Conservation (phyloP, 2,797 vertebrate species). For the Cyprinodon diabolis region DNA sequence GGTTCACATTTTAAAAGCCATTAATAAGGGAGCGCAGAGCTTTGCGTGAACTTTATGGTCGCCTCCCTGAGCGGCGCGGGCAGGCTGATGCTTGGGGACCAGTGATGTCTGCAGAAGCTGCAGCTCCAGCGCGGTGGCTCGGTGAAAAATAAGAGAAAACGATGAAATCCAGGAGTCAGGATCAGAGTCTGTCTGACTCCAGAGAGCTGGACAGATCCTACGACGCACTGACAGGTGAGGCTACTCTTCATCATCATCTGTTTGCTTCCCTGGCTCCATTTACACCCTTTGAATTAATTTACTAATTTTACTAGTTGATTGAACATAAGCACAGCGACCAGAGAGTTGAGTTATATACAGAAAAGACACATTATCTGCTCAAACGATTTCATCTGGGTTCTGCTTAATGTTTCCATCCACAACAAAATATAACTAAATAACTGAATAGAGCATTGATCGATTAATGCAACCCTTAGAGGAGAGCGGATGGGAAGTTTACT, state of each 20-base stretch:
- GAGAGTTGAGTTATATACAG: background rate
- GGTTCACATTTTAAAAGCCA: background rate
- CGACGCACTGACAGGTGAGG: slow-evolving; percentile 76
- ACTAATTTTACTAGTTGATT: background rate
- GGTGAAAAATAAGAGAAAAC: slow-evolving; percentile 14
- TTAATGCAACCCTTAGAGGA: background rate
- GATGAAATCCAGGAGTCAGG: slow-evolving; percentile 77
- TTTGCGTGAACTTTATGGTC: background rate
- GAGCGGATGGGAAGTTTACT: too few species aligned
- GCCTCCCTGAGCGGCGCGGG: background rate
- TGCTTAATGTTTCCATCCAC: background rate
- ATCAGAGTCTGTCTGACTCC: slow-evolving; percentile 77
- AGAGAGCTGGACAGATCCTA: slow-evolving; percentile 77
- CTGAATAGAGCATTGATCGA: background rate
- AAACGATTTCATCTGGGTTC: too few species aligned
- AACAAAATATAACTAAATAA: background rate
- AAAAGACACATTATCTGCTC: background rate
- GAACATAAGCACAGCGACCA: background rate
- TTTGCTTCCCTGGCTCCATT: slow-evolving; percentile 24
- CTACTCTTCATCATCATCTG: slow-evolving; percentile 2
- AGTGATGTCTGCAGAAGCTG: slow-evolving; percentile 18
- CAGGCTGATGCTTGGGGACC: background rate
- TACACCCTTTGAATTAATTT: background rate
- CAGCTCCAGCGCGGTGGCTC: slow-evolving; percentile 16
- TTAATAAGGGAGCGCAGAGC: background rate